Conservation (phyloP, 2,113 vertebrate species). For the Sialia sialis region DNA sequence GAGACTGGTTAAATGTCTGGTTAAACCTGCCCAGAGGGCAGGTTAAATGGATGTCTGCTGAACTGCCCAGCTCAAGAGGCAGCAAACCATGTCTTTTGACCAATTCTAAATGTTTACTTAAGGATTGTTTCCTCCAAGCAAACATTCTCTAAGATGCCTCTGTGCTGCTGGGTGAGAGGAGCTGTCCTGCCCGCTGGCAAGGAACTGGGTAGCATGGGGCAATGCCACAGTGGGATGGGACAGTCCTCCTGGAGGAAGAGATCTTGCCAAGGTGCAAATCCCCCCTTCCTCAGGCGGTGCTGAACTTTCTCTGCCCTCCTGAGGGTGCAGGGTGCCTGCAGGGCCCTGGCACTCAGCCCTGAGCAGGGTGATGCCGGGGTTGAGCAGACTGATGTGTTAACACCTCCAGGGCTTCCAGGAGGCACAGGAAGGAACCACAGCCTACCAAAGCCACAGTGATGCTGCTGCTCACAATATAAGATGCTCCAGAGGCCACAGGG, state of each 20-base stretch:
- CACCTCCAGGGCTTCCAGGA: not conserved
- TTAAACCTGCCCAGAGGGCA: not conserved
- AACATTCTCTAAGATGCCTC: rapidly evolving
- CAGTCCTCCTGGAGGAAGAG: not conserved
- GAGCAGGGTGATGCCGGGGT: rapidly evolving
- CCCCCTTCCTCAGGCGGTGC: rapidly evolving
- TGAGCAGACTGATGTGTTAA: rapidly evolving
- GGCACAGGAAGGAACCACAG: not conserved
- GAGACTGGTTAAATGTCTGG: too few species aligned
- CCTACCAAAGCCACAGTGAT: not conserved
- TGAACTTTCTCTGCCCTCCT: not conserved
- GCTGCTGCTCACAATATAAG: not conserved
- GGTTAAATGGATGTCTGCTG: not conserved
- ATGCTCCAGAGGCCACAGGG: not conserved
- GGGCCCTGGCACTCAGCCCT: not conserved
- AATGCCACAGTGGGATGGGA: not conserved
- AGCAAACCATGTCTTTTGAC: not conserved
- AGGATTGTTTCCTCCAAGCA: not conserved
- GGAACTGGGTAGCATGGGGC: rapidly evolving
- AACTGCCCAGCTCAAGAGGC: not conserved
- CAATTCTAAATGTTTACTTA: not conserved
- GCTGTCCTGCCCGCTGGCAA: rapidly evolving
- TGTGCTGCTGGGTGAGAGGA: rapidly evolving
- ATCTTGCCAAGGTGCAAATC: not conserved
- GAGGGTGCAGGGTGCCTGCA: not conserved